Evolutionary conservation across 1,140 invertebrate genomes (phyloP), one percentile per base, ranked within the genome.

Genomic region (Onthophagus taurus): DNA sequence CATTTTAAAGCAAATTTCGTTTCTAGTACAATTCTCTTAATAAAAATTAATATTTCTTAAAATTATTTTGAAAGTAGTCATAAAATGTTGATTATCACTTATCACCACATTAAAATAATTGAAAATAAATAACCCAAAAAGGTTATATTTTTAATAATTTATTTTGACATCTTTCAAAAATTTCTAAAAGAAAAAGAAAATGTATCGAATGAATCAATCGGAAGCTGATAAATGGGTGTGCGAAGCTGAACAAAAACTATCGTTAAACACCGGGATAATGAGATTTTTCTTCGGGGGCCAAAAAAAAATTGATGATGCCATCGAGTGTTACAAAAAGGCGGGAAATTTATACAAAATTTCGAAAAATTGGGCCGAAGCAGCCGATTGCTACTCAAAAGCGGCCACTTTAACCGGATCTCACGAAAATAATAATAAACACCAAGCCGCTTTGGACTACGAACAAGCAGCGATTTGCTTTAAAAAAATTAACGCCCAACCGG

Each of bases 311-410:
- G 92, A 96, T 68, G 92, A 97, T 60, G 92, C 93, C 6, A 85
- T 94, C 44, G 93, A 97, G 67, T 85, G 90, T 63, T 97, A 94
- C 68, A 83, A 90, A 46, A 77, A 91, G 56, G 95, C 92, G 20
- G 95, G 86, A 7, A 98, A 98, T 69, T 77, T 92, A 58, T 97
- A 94, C 67, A 98, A 99, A 74, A 97, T 98, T 87, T 83, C 89
- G 7, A 98, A 98, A 67, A 95, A 97, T 58, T 99, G 96, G 96
- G 75, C 77, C 23, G 76, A 81, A 55, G 94, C 93, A 8, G 95
- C 92, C 0, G 79, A 85, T 59, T 88, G 92, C n/a, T 99, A 97
- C 67, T 85, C 83, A 52, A 80, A 85, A 59, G 86, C 91, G n/a
- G 94, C 91, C 1, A 78, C 78, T 30, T 71, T 96, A 14, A 85